These are phyloP conservation scores for Accipiter virgatus DNA, from an alignment of 2,113 vertebrate genomes.

Conservation along the genomic window DNA sequence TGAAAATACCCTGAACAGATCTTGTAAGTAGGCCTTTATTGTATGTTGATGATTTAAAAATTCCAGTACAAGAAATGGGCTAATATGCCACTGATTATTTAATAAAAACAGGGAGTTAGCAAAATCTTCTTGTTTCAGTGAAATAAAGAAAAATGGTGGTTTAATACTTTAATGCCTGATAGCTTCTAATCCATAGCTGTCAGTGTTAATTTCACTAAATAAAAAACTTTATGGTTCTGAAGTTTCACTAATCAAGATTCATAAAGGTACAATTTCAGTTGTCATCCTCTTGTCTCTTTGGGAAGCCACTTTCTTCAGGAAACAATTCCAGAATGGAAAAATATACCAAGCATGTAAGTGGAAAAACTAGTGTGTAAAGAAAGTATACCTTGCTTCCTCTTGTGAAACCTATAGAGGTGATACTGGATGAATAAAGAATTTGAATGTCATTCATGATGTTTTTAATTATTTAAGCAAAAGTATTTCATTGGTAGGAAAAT, in stretches of 20 bases:
- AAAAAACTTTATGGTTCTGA: conserved; percentile 15
- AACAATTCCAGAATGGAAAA: not conserved
- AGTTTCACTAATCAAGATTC: conserved; percentile 56
- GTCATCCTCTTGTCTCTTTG: conserved; percentile 29
- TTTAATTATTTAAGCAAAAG: not conserved
- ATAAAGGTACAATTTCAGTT: conserved; percentile 45
- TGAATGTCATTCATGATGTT: not conserved
- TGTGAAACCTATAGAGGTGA: not conserved
- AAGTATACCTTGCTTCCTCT: not conserved
- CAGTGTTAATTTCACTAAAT: conserved; percentile 35
- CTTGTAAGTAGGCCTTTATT: not conserved
- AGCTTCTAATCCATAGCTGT: conserved; percentile 40
- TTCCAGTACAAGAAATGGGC: not conserved
- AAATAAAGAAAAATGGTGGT: not conserved
- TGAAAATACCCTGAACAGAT: not conserved
- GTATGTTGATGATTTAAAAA: not conserved
- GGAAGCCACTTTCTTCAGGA: conserved; percentile 2
- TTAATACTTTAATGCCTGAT: conserved; percentile 45
- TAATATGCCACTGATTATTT: not conserved
- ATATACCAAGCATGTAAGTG: not conserved
- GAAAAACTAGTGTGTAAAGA: not conserved
- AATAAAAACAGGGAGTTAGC: not conserved
- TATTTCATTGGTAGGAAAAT: not conserved
- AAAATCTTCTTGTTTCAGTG: not conserved
- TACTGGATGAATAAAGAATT: not conserved